phyloP scores from a whole-genome alignment of 2,888 invertebrate species.

The Drosophila paranaensis region DNA sequence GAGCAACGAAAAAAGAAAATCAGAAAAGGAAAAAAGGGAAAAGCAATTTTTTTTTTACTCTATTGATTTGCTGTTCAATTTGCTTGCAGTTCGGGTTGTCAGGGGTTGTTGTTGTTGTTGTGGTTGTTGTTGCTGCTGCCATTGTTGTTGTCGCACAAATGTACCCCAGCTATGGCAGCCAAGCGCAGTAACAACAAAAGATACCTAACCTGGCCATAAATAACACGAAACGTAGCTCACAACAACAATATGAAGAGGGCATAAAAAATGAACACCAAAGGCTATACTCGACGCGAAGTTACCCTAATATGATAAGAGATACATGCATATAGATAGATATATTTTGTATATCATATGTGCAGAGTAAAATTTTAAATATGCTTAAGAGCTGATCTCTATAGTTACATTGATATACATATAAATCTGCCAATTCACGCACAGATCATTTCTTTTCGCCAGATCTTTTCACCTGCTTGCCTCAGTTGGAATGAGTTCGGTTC shows the following conservation, averaged over 20 bases:
- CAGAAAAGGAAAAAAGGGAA: constrained; percentile 15
- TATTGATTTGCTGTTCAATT: constrained; percentile 78
- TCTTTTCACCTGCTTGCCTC: background rate
- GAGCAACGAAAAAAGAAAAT: constrained; percentile 10
- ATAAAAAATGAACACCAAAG: constrained; percentile 3
- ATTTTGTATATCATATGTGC: too few species aligned
- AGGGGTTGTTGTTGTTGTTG: constrained; percentile 29
- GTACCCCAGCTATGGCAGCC: constrained; percentile 68
- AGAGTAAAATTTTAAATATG: too few species aligned
- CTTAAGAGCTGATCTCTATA: too few species aligned
- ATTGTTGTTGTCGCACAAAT: constrained; percentile 37
- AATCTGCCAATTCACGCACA: too few species aligned
- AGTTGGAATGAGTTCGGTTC: too few species aligned
- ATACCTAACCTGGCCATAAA: constrained; percentile 66
- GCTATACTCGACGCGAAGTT: constrained; percentile 12
- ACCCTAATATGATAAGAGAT: constrained; percentile 9
- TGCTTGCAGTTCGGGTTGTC: constrained; percentile 63
- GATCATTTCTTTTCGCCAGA: background rate
- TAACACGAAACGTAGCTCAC: constrained; percentile 67
- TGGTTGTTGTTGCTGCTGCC: constrained; percentile 27
- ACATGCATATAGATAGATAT: too few species aligned
- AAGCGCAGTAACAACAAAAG: constrained; percentile 34
- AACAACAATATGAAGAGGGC: constrained; percentile 34
- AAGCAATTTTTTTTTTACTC: constrained; percentile 35
- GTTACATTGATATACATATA: too few species aligned